These are phyloP conservation scores for Seira ritae DNA, from an alignment of 2,888 invertebrate species.

Conservation along the genomic window DNA sequence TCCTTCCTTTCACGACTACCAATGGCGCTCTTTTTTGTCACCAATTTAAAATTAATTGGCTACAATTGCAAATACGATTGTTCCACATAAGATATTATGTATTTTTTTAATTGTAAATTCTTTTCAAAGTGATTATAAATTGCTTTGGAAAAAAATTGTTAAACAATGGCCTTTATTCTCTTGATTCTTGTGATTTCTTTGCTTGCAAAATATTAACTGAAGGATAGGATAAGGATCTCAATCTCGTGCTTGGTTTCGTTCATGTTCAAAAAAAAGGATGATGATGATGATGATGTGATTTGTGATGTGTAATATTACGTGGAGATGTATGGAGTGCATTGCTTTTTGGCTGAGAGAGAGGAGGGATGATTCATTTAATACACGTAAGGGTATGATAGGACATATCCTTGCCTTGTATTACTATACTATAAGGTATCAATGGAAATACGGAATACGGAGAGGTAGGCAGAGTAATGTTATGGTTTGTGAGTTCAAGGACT, in stretches of 20 bases:
- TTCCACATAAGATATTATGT: constrained; percentile 23
- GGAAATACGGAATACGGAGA: background rate
- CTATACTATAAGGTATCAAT: background rate
- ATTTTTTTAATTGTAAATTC: constrained; percentile 20
- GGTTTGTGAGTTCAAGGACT: background rate
- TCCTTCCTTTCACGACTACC: background rate
- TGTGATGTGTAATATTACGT: background rate
- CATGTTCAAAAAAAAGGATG: background rate
- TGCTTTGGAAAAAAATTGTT: background rate
- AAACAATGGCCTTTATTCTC: background rate
- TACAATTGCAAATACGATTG: constrained; percentile 10
- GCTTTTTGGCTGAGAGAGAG: background rate
- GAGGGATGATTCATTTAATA: background rate
- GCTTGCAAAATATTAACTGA: constrained; percentile 46
- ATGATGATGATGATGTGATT: no score
- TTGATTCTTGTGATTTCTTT: constrained; percentile 17
- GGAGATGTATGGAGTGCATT: background rate
- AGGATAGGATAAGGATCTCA: background rate
- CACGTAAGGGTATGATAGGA: background rate
- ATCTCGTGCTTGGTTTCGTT: background rate
- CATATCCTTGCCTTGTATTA: background rate
- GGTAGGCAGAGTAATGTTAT: background rate
- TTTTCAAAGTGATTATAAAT: constrained; percentile 9
- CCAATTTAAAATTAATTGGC: background rate
- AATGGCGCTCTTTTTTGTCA: constrained; percentile 22